Evolutionary conservation across 2,888 invertebrate species (phyloP), one percentile per base, ranked within the genome.

Genomic region (Galerucella calmariensis): DNA sequence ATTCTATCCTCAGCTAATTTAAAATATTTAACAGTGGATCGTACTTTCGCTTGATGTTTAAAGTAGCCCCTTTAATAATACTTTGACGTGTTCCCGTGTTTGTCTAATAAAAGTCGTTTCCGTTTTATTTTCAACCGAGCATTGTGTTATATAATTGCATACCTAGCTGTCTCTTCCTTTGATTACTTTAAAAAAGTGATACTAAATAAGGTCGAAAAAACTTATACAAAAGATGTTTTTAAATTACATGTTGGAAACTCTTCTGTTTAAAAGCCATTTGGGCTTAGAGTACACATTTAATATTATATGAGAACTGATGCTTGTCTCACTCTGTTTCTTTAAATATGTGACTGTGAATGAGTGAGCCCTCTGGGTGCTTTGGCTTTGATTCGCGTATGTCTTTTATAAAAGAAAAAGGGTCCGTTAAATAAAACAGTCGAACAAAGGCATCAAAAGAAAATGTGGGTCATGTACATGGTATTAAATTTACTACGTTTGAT

Each of bases 391-490:
- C 20, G 16, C 56, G 56, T 56, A 56, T 20, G 56, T 20, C 56
- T 20, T 56, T 56, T 16, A 20, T 56, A 56, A 56, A 56, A 56
- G 4, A 46, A 63, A 44, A 65, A 20, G 63, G 63, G 41, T 65
- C 35, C 63, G 63, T 65, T 16, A 20, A 65, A 46, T 46, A 46
- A 65, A 41, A 65, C 20, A 3, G 20, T 20, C 16, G 63, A 65
- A 65, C 63, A 65, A 65, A 65, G 46, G 11, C 41, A 65, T 65
- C 44, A 44, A 65, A 67, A 58, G 58, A 56, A 67, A 51, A 67
- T 67, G 35, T 67, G 67, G 67, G 67, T 67, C 67, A 67, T 56
- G 67, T 41, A 67, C 67, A 58, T 53, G 67, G 67, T 20, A 67
- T 53, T 56, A 6, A 67, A 67, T 20, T 35, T 35, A n/a, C 56